A percentile compares a stretch with the other conserved stretches of the same genome.
These are phyloP conservation scores for Phortica okadai DNA, from an alignment of 2,888 invertebrate species.

Conservation along the genomic window DNA sequence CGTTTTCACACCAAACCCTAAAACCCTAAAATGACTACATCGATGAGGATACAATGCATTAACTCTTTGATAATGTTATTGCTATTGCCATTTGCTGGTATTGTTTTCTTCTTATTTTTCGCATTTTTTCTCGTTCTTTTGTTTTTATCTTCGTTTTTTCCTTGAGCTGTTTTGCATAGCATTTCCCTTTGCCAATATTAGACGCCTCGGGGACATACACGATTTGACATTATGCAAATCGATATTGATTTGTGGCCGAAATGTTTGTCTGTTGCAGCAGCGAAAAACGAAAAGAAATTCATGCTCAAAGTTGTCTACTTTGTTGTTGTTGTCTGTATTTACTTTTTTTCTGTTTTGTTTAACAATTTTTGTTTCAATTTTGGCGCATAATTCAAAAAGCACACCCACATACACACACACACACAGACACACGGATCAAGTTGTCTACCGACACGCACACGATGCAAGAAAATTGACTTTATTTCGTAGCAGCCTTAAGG, in stretches of 20 bases:
- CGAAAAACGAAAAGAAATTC: background rate
- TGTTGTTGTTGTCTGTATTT: conserved; percentile 20
- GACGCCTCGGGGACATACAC: conserved; percentile 33
- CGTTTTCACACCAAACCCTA: background rate
- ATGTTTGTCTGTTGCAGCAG: conserved; percentile 42
- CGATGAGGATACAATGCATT: conserved; percentile 10
- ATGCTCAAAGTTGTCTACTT: conserved; percentile 1
- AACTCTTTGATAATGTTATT: conserved; percentile 40
- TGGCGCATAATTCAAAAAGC: conserved; percentile 8
- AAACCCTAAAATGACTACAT: background rate
- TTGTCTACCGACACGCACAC: conserved; percentile 50
- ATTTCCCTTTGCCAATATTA: conserved; percentile 22
- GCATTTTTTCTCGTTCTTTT: conserved; percentile 3
- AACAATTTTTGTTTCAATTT: conserved; percentile 29
- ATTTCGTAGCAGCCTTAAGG: conserved; percentile 16
- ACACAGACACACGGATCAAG: conserved; percentile 25
- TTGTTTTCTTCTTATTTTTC: conserved; percentile 6
- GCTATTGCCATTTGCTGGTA: conserved; percentile 12
- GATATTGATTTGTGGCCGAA: conserved; percentile 49
- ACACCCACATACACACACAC: conserved; percentile 18
- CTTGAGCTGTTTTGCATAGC: conserved; percentile 26
- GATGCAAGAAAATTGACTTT: conserved; percentile 16
- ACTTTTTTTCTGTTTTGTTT: conserved; percentile 35
- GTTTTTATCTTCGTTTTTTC: conserved; percentile 3
- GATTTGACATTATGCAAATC: conserved; percentile 49